Conservation (phyloP, 1,140 invertebrate genomes). For the Saccostrea cuccullata region DNA sequence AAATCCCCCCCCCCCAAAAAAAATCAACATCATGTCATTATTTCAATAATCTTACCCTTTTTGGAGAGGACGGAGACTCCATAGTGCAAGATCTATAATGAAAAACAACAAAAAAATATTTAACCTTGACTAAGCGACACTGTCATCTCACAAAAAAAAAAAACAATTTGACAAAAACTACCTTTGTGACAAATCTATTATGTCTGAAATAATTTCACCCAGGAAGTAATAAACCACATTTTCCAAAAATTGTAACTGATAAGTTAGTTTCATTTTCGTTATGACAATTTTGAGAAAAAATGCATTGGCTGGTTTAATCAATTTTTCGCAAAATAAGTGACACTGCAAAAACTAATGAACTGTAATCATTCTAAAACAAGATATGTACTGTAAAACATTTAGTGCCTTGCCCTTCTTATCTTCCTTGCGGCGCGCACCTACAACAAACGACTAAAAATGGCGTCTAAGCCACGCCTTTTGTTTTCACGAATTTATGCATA, state of each 20-base stretch:
- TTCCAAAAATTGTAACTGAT: neutral
- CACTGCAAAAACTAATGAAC: neutral
- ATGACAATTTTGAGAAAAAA: no score
- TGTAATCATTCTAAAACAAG: neutral
- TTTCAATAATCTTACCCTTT: conserved; percentile 65
- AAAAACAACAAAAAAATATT: neutral
- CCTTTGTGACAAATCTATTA: neutral
- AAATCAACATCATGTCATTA: neutral
- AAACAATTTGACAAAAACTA: neutral
- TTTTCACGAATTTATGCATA: neutral
- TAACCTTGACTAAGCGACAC: neutral
- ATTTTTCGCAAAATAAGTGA: no score
- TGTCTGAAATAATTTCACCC: neutral
- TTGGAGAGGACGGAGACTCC: conserved; percentile 68
- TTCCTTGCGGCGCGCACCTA: neutral
- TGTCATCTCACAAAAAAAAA: neutral
- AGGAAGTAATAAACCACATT: conserved; percentile 10
- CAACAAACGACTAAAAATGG: conserved; percentile 8
- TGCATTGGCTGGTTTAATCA: no score
- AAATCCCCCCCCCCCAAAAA: no score
- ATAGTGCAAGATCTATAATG: neutral
- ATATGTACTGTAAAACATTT: neutral
- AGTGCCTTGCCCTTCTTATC: neutral
- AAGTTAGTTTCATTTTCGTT: conserved; percentile 31
- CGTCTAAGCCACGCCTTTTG: conserved; percentile 20